Conservation (phyloP, 2,113 vertebrate genomes). For the Xyliphius kryptos region DNA sequence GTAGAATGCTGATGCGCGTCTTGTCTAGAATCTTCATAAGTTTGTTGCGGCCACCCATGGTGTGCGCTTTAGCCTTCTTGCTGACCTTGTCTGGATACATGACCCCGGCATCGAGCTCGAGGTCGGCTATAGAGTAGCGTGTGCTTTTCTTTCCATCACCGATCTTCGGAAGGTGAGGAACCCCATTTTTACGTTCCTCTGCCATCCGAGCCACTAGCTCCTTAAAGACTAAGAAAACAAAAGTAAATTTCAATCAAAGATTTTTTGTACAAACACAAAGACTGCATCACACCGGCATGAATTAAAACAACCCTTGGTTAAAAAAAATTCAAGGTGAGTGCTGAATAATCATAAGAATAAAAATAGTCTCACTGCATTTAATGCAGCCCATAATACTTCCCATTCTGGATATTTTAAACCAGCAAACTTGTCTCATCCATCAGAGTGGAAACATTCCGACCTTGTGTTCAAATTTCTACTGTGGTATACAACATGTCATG, state of each 20-base stretch:
- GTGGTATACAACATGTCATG: too few relatives aligned
- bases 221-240: constrained; percentile 85
- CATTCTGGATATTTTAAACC: too few relatives aligned
- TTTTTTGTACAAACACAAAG: too few relatives aligned
- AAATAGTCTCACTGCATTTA: too few relatives aligned
- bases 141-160: constrained; percentile 93
- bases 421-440: too few relatives aligned
- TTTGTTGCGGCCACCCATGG: constrained; percentile 92
- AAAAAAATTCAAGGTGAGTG: too few relatives aligned
- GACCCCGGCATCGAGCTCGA: constrained; percentile 88
- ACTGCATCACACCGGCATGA: too few relatives aligned
- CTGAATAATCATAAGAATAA: too few relatives aligned
- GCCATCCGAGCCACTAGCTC: constrained; percentile 84
- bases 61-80: constrained; percentile 91
- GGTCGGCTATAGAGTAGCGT: constrained; percentile 91
- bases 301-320: too few relatives aligned
- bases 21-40: constrained; percentile 98
- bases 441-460: too few relatives aligned
- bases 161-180: constrained; percentile 93
- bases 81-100: constrained; percentile 92
- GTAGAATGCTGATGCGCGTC: constrained; percentile 96
- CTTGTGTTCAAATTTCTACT: too few relatives aligned
- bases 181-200: constrained; percentile 85
- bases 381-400: too few relatives aligned
- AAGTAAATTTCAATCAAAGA: neutral